Percentiles rank a stretch among this genome's conserved stretches.
Conservation (phyloP, 2,113 vertebrate genomes). For the Syrmaticus mikado region DNA sequence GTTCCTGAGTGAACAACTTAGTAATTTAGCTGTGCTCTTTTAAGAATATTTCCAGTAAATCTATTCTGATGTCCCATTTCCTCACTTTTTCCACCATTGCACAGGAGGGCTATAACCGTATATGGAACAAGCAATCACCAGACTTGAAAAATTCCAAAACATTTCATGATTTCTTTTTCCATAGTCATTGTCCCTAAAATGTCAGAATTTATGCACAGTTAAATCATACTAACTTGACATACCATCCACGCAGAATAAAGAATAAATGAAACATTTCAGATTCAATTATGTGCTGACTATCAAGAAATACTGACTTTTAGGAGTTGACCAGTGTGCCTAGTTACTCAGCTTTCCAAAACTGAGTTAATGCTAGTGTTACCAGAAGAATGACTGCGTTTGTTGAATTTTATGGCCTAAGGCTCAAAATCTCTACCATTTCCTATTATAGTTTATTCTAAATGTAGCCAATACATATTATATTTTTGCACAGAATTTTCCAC, state of each 20-base stretch:
- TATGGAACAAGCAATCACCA: neutral
- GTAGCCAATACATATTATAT: neutral
- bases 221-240: slow-evolving; percentile 40
- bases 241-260: neutral
- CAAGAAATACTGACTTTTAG: slow-evolving; percentile 36
- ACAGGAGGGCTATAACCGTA: neutral
- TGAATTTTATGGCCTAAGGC: slow-evolving; percentile 57
- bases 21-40: neutral
- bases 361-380: slow-evolving; percentile 25
- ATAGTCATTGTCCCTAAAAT: neutral
- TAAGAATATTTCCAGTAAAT: neutral
- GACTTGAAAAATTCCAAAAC: neutral
- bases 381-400: slow-evolving; percentile 42
- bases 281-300: slow-evolving; percentile 29
- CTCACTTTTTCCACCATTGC: neutral
- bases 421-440: slow-evolving; percentile 23
- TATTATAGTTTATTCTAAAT: slow-evolving; percentile 38
- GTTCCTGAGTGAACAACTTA: neutral
- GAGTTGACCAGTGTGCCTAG: slow-evolving; percentile 3
- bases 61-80: neutral
- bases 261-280: slow-evolving; percentile 44
- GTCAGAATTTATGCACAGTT: slow-evolving; percentile 13
- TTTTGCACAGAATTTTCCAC: slow-evolving; percentile 39
- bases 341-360: slow-evolving; percentile 25
- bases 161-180: neutral